Evolutionary conservation across 2,888 invertebrate species (phyloP).

Genomic region (Nipponacmea schrenckii): DNA sequence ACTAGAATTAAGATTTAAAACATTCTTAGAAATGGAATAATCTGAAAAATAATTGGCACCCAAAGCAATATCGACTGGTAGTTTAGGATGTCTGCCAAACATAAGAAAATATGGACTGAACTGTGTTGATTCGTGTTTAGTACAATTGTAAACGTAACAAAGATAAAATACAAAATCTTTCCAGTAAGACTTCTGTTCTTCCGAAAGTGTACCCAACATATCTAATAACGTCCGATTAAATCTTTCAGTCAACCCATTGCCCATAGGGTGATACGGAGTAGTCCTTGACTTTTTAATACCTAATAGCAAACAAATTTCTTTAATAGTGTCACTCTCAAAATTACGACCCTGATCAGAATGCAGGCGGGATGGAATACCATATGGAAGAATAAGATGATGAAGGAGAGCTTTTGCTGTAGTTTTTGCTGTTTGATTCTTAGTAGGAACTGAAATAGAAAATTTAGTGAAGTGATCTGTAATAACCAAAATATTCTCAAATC

Average conservation of each 20-base stretch:
- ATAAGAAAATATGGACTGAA: neutral
- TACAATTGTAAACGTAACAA: neutral
- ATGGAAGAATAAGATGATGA: neutral
- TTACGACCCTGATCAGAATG: constrained; percentile 2
- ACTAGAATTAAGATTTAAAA: neutral
- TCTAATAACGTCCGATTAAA: neutral
- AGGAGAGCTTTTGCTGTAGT: neutral
- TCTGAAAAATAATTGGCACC: neutral
- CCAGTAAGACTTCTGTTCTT: neutral
- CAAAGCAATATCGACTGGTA: neutral
- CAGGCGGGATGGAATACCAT: neutral
- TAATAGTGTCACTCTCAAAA: neutral
- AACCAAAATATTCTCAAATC: neutral
- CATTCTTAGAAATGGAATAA: neutral
- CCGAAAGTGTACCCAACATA: neutral
- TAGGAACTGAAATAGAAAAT: neutral
- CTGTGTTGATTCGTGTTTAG: neutral
- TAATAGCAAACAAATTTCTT: neutral
- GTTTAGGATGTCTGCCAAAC: neutral
- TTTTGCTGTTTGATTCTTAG: neutral
- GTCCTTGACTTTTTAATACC: neutral
- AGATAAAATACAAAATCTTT: neutral
- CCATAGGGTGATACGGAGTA: constrained; percentile 1
- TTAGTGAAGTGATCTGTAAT: neutral
- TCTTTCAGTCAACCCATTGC: neutral